phyloP scores from a whole-genome alignment of 2,888 invertebrate genomes.

The Eupelmus urozonus region DNA sequence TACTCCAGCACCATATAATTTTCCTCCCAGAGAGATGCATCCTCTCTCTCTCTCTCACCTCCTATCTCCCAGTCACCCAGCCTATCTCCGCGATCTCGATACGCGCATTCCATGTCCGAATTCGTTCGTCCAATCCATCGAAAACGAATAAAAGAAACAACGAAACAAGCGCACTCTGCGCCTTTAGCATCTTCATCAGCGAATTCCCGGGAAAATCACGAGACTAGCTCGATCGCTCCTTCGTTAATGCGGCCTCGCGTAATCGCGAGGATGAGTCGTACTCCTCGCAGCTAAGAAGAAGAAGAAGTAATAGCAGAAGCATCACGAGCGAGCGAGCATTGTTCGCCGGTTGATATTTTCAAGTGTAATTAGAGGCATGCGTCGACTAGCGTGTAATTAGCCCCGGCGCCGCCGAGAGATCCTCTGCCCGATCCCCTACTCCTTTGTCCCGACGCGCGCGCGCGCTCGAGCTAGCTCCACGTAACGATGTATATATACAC shows the following conservation, averaged over 20 bases:
- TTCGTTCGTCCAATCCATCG: neutral
- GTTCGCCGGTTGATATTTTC: conserved; percentile 40
- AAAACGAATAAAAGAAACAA: neutral
- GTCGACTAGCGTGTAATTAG: conserved; percentile 51
- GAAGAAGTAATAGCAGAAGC: neutral
- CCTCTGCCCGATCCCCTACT: neutral
- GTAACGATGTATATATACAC: neutral
- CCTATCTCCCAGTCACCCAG: neutral
- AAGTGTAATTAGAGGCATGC: conserved; percentile 52
- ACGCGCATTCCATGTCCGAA: neutral
- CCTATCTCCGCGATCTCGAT: neutral
- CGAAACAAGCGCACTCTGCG: neutral
- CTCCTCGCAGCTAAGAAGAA: neutral
- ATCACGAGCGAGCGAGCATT: conserved; percentile 8
- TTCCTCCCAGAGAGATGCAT: conserved; percentile 8
- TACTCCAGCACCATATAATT: conserved; percentile 22
- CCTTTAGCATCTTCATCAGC: conserved; percentile 11
- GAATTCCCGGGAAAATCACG: conserved; percentile 1
- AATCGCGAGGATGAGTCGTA: neutral
- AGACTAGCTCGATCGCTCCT: conserved; percentile 1
- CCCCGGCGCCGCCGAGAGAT: conserved; percentile 40
- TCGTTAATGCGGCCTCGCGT: neutral
- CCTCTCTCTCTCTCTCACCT: no score
- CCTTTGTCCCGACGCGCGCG: conserved; percentile 25
- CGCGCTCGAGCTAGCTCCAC: neutral